Base-by-base conservation (phyloP, 1,140 invertebrate genomes). In the Cherax quadricarinatus region DNA sequence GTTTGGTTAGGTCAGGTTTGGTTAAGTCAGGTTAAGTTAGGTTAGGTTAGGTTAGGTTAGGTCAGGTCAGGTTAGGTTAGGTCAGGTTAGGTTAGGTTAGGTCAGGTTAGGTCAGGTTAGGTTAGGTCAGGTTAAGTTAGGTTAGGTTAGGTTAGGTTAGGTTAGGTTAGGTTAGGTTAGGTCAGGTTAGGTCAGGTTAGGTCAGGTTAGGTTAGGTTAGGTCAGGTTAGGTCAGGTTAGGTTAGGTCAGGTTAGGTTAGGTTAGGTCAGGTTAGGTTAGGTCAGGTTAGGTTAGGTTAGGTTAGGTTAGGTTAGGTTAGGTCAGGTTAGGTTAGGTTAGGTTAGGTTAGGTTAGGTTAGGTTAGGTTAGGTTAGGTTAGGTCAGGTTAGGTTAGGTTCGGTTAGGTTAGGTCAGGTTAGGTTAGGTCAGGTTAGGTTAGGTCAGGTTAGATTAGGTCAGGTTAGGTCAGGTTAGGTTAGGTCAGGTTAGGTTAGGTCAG, bases 391-490 rank as follows among this genome's bases (percentile, higher is more conserved):
- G 80, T 80, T 4, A 80, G 78, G 78, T 80, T 4, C 0, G 30
- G 30, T 41, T 41, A 41, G 30, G 30, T 41, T 41, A 41, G 30
- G 2, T 41, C 0, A 41, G 30, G 30, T 82, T 53, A 82, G 80
- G 80, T 82, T 49, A 82, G 80, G 80, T 82, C 49, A 82, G 80
- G 80, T 82, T n/a, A n/a, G n/a, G n/a, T n/a, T n/a, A n/a, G n/a
- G n/a, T n/a, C n/a, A n/a, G n/a, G n/a, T n/a, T n/a, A n/a, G n/a
- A n/a, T n/a, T 49, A 82, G 80, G 48, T 82, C 48, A 82, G 80
- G 80, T 82, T 82, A 82, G 80, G 80, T 82, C 49, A 82, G 80
- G 80, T 82, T 49, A 82, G 80, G 80, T 82, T 51, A 82, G 80
- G 80, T 80, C 30, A 80, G 78, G 78, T 80, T 4, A 41, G 30